phyloP scores from a whole-genome alignment of 2,888 invertebrate genomes.

The Drosophila kuntzei region DNA sequence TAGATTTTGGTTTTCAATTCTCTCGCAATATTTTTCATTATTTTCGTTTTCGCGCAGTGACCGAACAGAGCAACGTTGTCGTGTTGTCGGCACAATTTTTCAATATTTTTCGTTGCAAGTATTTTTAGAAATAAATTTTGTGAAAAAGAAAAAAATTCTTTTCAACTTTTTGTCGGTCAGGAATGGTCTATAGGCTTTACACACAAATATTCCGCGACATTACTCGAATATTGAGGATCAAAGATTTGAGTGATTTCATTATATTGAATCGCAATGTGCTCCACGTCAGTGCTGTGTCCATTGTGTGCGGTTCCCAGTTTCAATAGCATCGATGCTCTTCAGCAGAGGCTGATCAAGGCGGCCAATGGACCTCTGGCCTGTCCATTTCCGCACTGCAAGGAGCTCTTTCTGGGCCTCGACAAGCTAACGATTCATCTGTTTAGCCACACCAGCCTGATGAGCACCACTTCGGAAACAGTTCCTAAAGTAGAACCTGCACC shows the following conservation, averaged over 20 bases:
- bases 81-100: conserved; percentile 63
- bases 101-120: conserved; percentile 71
- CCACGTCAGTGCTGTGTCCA: conserved; percentile 90
- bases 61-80: conserved; percentile 34
- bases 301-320: conserved; percentile 91
- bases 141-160: conserved; percentile 43
- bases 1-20: conserved; percentile 36
- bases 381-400: conserved; percentile 89
- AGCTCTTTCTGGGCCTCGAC: conserved; percentile 91
- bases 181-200: conserved; percentile 29
- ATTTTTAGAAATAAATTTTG: conserved; percentile 71
- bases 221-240: conserved; percentile 18
- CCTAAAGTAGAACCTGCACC: conserved; percentile 24
- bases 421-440: conserved; percentile 94
- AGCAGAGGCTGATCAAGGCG: conserved; percentile 90
- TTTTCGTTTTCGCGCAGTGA: conserved; percentile 64
- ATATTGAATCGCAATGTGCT: conserved; percentile 83
- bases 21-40: conserved; percentile 68
- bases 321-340: conserved; percentile 89
- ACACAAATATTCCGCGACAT: conserved; percentile 15
- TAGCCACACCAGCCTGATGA: conserved; percentile 87
- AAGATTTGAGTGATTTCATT: background rate
- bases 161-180: conserved; percentile 55
- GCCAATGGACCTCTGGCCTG: conserved; percentile 91
- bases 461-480: conserved; percentile 25